A percentile compares a stretch with the other conserved stretches of the same genome.
These are phyloP conservation scores for Aldabrachelys gigantea DNA, from an alignment of 2,113 vertebrate species.

Conservation along the genomic window DNA sequence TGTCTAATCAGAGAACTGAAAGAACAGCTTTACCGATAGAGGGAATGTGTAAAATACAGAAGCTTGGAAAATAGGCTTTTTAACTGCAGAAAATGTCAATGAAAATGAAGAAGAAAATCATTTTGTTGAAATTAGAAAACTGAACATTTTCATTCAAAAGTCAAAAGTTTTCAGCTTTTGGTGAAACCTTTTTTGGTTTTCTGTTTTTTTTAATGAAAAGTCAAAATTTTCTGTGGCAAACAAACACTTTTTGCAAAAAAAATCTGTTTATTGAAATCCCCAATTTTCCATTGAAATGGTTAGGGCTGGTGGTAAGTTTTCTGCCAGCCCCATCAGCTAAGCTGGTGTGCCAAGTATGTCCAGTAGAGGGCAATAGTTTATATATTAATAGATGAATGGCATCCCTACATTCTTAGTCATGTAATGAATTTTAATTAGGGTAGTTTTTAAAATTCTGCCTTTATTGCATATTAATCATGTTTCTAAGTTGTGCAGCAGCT, in stretches of 20 bases:
- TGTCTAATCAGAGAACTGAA: neutral
- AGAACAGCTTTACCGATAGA: neutral
- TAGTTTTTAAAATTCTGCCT: neutral
- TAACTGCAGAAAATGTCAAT: neutral
- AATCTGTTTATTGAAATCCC: neutral
- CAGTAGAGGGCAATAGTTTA: neutral
- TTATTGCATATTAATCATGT: neutral
- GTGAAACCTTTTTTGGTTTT: neutral
- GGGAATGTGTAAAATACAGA: neutral
- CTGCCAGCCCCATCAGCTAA: neutral
- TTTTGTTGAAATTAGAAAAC: neutral
- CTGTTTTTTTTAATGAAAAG: neutral
- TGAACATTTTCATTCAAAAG: neutral
- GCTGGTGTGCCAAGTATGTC: neutral
- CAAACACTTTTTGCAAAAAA: neutral
- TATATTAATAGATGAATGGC: neutral
- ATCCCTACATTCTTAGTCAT: neutral
- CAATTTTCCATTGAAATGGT: neutral
- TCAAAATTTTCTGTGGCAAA: neutral
- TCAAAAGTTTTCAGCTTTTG: neutral
- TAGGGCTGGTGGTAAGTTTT: neutral
- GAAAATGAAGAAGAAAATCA: neutral
- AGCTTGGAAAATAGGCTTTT: neutral
- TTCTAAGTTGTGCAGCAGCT: neutral
- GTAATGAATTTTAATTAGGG: neutral